Percentiles rank a stretch among this genome's conserved stretches.
These are phyloP conservation scores for Bombus waltoni DNA, from an alignment of 1,140 invertebrate species.

Conservation along the genomic window DNA sequence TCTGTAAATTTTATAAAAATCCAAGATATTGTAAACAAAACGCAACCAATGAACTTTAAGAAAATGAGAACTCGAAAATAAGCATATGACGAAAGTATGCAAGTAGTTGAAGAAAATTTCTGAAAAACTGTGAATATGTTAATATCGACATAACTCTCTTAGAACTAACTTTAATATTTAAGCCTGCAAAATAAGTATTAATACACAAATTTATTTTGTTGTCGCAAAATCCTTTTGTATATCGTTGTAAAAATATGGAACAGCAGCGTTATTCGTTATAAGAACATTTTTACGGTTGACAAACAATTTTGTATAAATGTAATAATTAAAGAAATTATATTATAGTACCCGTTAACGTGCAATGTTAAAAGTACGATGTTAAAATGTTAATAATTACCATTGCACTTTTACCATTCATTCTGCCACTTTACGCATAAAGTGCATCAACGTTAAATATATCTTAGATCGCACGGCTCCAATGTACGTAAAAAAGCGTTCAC, in stretches of 20 bases:
- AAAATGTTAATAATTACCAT: neutral
- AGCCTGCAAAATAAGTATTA: neutral
- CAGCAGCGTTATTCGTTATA: neutral
- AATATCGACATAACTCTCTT: no score
- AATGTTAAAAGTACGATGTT: neutral
- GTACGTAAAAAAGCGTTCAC: neutral
- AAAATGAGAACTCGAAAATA: neutral
- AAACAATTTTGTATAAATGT: neutral
- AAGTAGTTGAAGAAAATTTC: no score
- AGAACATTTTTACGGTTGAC: no score
- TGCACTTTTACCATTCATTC: neutral
- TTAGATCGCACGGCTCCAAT: neutral
- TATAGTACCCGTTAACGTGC: no score
- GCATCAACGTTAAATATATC: neutral
- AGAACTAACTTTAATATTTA: neutral
- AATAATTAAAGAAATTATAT: neutral
- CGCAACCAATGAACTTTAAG: neutral
- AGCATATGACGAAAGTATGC: neutral
- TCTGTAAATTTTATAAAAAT: neutral
- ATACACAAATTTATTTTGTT: neutral
- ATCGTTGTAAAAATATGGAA: neutral
- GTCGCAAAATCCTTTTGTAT: neutral
- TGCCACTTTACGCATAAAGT: neutral
- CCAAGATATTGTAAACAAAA: neutral
- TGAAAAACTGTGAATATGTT: no score